These are phyloP conservation scores for Athripsodes cinereus DNA, from an alignment of 2,888 invertebrate species.

Conservation along the genomic window DNA sequence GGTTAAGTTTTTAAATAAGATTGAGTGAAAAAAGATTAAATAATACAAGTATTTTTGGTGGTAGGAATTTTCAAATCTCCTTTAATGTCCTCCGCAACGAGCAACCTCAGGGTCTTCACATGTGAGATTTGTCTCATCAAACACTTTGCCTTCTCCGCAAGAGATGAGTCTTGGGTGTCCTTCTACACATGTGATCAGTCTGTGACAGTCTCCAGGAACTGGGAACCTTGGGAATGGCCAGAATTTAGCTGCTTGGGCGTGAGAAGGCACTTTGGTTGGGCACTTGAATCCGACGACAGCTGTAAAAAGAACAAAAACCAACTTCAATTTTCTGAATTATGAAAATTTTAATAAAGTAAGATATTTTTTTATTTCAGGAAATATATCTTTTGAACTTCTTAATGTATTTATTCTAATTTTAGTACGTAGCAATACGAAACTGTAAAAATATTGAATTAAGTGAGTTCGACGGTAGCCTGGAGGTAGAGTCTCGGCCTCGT, in stretches of 20 bases:
- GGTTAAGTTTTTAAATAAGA: too few species aligned
- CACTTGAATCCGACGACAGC: conserved; percentile 90
- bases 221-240: conserved; percentile 91
- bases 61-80: neutral
- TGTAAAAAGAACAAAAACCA: too few species aligned
- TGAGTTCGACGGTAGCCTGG: too few species aligned
- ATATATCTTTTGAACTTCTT: too few species aligned
- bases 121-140: conserved; percentile 75
- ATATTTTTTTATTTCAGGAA: too few species aligned
- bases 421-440: too few species aligned
- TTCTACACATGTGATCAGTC: conserved; percentile 86
- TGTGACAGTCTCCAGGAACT: conserved; percentile 80
- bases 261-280: conserved; percentile 75
- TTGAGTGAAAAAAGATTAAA: too few species aligned
- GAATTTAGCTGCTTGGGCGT: conserved; percentile 78
- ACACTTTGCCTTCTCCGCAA: conserved; percentile 82
- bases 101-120: conserved; percentile 72
- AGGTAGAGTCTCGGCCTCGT: too few species aligned
- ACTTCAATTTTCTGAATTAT: too few species aligned
- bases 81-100: conserved; percentile 38
- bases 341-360: too few species aligned
- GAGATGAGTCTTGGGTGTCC: conserved; percentile 81
- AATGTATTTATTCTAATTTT: too few species aligned
- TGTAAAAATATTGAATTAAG: too few species aligned
- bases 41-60: neutral